Evolutionary conservation across 2,888 invertebrate genomes (phyloP), one percentile per base, ranked within the genome.

Genomic region (Xiphydria camelus): DNA sequence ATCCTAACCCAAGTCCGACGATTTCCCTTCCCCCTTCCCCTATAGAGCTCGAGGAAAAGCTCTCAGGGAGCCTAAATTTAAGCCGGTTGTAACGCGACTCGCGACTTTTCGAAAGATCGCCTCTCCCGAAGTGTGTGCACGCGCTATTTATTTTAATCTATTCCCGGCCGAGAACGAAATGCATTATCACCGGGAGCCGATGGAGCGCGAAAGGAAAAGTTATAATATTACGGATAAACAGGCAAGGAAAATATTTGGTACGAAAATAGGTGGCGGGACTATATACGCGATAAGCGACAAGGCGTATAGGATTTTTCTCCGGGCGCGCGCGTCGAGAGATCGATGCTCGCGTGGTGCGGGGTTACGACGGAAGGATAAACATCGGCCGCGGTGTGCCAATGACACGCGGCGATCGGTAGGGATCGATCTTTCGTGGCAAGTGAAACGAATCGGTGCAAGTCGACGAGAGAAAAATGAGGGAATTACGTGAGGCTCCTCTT

Each of bases 121-220:
- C 5, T 14, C 29, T 29, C 12, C 15, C 4, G 29, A 29, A 14
- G 29, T 29, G 29, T 14, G 29, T 14, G 15, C 29, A n/a, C n/a
- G n/a, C 38, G 52, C 54, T 59, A 62, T 61, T 61, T 60, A 61
- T 61, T 61, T 61, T 59, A 61, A 60, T 61, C 60, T 59, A 61
- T 62, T 62, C 54, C 60, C 53, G 61, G 55, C 51, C 45, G 55
- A 34, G 47, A 48, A 47, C 55, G 57, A 59, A 60, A 59, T 55
- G 47, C 60, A 51, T 60, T 59, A 60, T 56, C 51, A 49, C 38
- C 43, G 42, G 52, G 40, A 38, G 45, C 35, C 37, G 41, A 45
- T 35, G 25, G 45, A 45, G 49, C 43, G 55, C 32, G 44, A 39
- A 40, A 35, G 41, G n/a, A 46, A 46, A 42, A 22, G 46, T 21